Evolutionary conservation across 2,888 invertebrate genomes (phyloP), one percentile per base, ranked within the genome.

Genomic region (Nomada flava): DNA sequence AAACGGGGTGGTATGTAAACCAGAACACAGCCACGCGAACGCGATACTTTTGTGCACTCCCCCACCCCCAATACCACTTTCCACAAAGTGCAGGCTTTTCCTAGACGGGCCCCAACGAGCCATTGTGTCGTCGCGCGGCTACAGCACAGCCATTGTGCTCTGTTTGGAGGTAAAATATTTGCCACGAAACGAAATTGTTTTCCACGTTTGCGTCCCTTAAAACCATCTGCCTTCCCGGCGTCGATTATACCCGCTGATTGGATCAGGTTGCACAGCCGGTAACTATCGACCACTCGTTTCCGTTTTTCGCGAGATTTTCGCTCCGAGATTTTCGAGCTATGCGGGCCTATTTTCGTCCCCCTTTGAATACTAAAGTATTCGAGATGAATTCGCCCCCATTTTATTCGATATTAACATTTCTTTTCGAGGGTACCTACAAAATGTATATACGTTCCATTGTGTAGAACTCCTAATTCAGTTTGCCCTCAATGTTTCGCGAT

Each of bases 91-190:
- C 13, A 62, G 42, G 72, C 47, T 69, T 73, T 77, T 73, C 69
- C 72, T 72, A 44, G 63, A 63, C 60, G 36, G 57, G 18, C 18
- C 67, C 47, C 50, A 26, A 15, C 26, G 44, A 7, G 44, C 63
- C 78, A 76, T 83, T 83, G 83, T 79, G 68, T 47, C 50, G 60
- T 13, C 7, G 10, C 18, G 20, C 50, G 42, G 18, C 52, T 13
- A 44, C 2, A 44, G 23, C 36, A 23, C 52, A 36, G 23, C 15
- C 79, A 79, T 80, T 79, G 71, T 79, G 42, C 42, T 62, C 29
- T 81, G 71, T 84, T 83, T 79, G 79, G 18, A 67, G 59, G 65
- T 76, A 73, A 84, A 84, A 84, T 84, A 84, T 84, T 84, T 84
- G 79, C 79, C 70, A 60, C 83, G 72, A 74, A 29, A 65, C 75